phyloP scores from a whole-genome alignment of 2,888 invertebrate species.

The Meta bourneti region DNA sequence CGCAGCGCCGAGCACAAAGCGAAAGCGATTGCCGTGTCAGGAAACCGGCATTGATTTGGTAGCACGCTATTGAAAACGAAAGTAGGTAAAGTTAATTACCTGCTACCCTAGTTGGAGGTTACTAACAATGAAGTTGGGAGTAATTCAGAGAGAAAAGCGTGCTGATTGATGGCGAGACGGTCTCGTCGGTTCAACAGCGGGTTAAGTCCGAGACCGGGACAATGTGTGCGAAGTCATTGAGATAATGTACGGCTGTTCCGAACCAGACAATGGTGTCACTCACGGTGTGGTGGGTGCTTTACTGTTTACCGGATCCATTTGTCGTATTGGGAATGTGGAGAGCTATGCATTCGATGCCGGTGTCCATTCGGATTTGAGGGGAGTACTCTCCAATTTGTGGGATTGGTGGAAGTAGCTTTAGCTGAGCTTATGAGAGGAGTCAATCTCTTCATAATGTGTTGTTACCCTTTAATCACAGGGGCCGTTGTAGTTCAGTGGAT shows the following conservation, averaged over 20 bases:
- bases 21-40: conserved; percentile 40
- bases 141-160: conserved; percentile 51
- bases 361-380: too few relatives aligned
- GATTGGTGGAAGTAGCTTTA: too few relatives aligned
- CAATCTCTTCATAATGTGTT: too few relatives aligned
- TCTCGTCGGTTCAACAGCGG: conserved; percentile 29
- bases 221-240: conserved; percentile 39
- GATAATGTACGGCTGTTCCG: conserved; percentile 25
- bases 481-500: too few relatives aligned
- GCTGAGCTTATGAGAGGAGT: too few relatives aligned
- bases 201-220: not conserved
- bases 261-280: conserved; percentile 17
- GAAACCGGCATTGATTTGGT: conserved; percentile 39
- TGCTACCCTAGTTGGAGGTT: conserved; percentile 21
- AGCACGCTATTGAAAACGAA: conserved; percentile 55
- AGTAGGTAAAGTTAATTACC: conserved; percentile 69
- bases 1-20: conserved; percentile 20
- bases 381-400: too few relatives aligned
- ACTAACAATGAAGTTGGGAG: conserved; percentile 51
- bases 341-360: too few relatives aligned
- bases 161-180: conserved; percentile 48
- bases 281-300: conserved; percentile 16
- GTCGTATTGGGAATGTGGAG: not conserved
- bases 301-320: conserved; percentile 19
- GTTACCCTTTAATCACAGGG: too few relatives aligned